These are phyloP conservation scores for Gorsachius magnificus DNA, from an alignment of 2,797 vertebrate genomes.

Conservation along the genomic window DNA sequence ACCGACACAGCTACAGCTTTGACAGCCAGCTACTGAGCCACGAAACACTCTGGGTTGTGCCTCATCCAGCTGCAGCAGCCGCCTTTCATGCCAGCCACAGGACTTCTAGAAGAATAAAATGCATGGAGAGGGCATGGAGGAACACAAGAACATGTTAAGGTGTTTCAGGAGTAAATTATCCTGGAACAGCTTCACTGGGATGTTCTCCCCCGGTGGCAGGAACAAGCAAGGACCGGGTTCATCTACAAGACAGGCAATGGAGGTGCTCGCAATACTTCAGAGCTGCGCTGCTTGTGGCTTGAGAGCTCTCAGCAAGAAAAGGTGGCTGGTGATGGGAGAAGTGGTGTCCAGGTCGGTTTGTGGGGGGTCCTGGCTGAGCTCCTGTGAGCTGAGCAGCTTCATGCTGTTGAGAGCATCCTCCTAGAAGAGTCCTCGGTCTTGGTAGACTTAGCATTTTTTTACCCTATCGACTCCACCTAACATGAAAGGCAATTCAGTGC, in stretches of 20 bases:
- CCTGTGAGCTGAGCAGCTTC: not conserved
- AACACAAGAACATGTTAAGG: accelerated
- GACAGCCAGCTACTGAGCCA: not conserved
- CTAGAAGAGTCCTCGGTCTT: not conserved
- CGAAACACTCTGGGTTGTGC: not conserved
- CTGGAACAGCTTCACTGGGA: not conserved
- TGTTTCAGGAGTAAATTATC: not conserved
- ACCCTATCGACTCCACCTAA: not conserved
- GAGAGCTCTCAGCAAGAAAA: not conserved
- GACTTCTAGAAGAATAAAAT: not conserved
- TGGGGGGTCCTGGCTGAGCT: not conserved
- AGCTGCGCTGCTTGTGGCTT: not conserved
- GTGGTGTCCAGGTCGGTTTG: not conserved
- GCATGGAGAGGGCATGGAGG: accelerated
- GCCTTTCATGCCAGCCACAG: not conserved
- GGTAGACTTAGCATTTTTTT: not conserved
- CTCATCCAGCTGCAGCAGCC: not conserved
- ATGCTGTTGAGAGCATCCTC: not conserved
- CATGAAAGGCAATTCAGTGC: not conserved
- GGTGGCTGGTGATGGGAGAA: not conserved
- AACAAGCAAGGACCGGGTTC: not conserved
- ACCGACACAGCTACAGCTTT: not conserved
- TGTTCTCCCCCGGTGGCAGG: not conserved
- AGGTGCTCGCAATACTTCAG: not conserved
- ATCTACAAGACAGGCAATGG: not conserved